Percentiles rank a stretch among this genome's conserved stretches.
Conservation (phyloP, 1,140 invertebrate species). For the Lucilia cuprina region DNA sequence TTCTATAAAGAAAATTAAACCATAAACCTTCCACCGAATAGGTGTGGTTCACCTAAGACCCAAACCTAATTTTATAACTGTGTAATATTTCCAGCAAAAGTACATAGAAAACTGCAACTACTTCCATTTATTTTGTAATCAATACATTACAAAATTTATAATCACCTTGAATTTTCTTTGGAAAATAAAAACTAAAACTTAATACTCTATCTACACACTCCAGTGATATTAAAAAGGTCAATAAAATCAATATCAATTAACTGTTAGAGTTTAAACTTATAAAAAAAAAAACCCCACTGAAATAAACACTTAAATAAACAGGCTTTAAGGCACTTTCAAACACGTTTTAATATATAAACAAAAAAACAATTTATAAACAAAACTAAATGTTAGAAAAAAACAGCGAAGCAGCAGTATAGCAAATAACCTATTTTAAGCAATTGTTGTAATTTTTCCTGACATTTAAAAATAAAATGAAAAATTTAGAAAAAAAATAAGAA, state of each 20-base stretch:
- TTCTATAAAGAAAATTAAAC: too few relatives aligned
- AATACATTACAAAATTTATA: background rate
- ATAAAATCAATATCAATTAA: constrained; percentile 4
- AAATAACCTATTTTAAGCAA: background rate
- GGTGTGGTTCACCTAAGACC: too few relatives aligned
- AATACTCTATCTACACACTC: background rate
- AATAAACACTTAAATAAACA: background rate
- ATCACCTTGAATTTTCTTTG: constrained; percentile 2
- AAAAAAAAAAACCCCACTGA: background rate
- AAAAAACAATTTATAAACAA: background rate
- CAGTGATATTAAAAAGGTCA: background rate
- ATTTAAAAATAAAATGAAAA: background rate
- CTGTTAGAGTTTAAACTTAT: background rate
- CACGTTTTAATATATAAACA: background rate
- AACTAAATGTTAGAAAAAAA: background rate
- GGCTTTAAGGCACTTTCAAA: constrained; percentile 7
- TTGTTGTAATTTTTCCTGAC: background rate
- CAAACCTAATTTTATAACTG: too few relatives aligned
- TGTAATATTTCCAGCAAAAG: too few relatives aligned
- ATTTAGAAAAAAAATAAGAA: background rate
- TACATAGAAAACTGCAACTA: too few relatives aligned
- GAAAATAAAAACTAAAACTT: background rate
- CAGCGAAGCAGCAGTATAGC: background rate
- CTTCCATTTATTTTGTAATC: too few relatives aligned
- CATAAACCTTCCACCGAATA: too few relatives aligned